Base-by-base conservation (phyloP, 2,888 invertebrate species). In the Parnassius apollo region DNA sequence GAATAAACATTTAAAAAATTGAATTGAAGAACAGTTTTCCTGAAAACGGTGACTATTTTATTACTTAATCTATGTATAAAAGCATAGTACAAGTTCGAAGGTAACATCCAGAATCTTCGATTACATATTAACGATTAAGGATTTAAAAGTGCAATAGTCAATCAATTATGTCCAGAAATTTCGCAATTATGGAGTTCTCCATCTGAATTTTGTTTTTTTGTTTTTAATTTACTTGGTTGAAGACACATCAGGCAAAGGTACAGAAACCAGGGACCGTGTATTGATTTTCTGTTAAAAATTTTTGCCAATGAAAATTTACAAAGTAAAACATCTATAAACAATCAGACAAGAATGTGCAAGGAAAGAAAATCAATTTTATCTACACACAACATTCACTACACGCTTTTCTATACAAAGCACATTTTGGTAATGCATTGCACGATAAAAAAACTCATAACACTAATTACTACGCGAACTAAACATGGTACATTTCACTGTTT, bases 381-480 rank as follows among this genome's bases (percentile, higher is more conserved):
- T 80, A 81, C 75, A 80, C 78, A 82, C 77, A 75, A 81, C 81
- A 83, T 80, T 70, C 78, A 82, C 78, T 77, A 80, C 50, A 51
- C 59, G 63, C 59, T 50, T 35, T 53, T 62, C 54, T 68, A 75
- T 76, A 76, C 71, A 71, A 80, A 77, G 79, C 78, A 74, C 75
- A 65, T 48, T 64, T 66, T 45, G 49, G 67, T 68, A 66, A 69
- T 57, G 75, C 81, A 83, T 82, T 81, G 74, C 80, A 77, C 75
- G 10, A 11, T 13, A 42, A 63, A 63, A 70, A 72, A 67, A 71
- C 72, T 7, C 73, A 71, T 64, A 61, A 71, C 75, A 73, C 75
- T 77, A 66, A 61, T 2, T 58, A 59, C 73, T 76, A 81, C 64
- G 71, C 65, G 67, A 69, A 68, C 74, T 77, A 77, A 70, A 60